Conservation (phyloP, 2,888 invertebrate species). For the Philereme transversata region DNA sequence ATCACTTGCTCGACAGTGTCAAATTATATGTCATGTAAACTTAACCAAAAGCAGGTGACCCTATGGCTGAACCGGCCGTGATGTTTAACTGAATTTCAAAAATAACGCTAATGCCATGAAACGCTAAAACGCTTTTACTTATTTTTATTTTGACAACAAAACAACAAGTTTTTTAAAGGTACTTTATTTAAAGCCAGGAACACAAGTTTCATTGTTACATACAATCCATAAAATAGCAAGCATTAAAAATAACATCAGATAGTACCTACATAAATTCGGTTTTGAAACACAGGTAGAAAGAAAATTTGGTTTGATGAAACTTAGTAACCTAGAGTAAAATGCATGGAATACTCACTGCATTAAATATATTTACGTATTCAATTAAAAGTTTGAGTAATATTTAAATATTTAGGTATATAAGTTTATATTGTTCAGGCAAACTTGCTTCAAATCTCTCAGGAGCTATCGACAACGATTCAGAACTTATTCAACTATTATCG, state of each 20-base stretch:
- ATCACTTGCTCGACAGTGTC: too few relatives aligned
- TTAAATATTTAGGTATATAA: constrained; percentile 8
- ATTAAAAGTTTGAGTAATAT: constrained; percentile 10
- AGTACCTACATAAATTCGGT: constrained; percentile 30
- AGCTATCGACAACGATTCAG: constrained; percentile 1
- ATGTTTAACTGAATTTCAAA: too few relatives aligned
- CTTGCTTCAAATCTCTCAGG: constrained; percentile 6
- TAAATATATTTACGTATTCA: background rate
- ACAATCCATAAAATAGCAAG: constrained; percentile 50
- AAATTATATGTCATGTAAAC: too few relatives aligned
- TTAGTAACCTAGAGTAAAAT: too few relatives aligned
- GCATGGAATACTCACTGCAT: too few relatives aligned
- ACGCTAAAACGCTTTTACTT: background rate
- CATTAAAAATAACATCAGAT: constrained; percentile 40
- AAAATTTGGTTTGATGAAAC: background rate
- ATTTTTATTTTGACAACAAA: background rate
- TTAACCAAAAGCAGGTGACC: too few relatives aligned
- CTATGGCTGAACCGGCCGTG: too few relatives aligned
- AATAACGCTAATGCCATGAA: too few relatives aligned
- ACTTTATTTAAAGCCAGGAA: constrained; percentile 79
- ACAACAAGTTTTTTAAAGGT: constrained; percentile 46
- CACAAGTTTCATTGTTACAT: constrained; percentile 69
- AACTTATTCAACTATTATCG: constrained; percentile 18
- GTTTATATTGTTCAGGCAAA: constrained; percentile 14
- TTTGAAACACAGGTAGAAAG: constrained; percentile 12